phyloP scores from a whole-genome alignment of 64 coral and sea anemone genomes.

The Montipora foliosa region DNA sequence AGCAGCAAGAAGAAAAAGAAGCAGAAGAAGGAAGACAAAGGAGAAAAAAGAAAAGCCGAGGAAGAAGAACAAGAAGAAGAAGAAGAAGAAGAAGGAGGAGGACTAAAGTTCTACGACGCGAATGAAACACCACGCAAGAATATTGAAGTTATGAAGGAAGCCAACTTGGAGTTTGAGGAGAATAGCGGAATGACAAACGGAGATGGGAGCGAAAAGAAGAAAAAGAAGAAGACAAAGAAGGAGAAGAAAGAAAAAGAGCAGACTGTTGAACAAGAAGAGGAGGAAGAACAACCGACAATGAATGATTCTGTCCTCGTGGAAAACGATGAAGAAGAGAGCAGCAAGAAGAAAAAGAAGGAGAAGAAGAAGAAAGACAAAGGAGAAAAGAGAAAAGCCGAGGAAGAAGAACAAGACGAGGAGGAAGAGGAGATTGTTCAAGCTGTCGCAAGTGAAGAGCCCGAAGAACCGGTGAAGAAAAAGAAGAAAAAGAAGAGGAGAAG shows the following conservation, averaged over 20 bases:
- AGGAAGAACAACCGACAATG: background rate
- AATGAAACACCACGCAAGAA: conserved; percentile 91
- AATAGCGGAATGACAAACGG: background rate
- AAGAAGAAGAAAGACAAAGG: conserved; percentile 68
- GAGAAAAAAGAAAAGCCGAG: conserved; percentile 52
- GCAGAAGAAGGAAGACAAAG: conserved; percentile 64
- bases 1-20: background rate
- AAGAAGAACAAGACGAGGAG: background rate
- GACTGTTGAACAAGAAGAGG: conserved; percentile 14
- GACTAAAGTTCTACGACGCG: conserved; percentile 95
- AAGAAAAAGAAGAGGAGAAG: conserved; percentile 79
- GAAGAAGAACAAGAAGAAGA: conserved; percentile 1
- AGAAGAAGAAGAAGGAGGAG: background rate
- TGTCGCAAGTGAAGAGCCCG: conserved; percentile 40
- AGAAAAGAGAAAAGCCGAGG: conserved; percentile 52
- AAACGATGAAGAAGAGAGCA: conserved; percentile 41
- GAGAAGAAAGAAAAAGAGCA: conserved; percentile 59
- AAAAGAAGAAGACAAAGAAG: conserved; percentile 91
- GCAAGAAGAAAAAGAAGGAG: background rate
- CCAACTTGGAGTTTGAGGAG: conserved; percentile 79
- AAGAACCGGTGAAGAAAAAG: conserved; percentile 38
- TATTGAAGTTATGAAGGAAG: conserved; percentile 98
- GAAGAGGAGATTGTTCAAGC: conserved; percentile 14
- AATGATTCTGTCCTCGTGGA: conserved; percentile 21
- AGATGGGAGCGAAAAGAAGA: conserved; percentile 68